Percentiles rank a stretch among this genome's conserved stretches.
phyloP scores from a whole-genome alignment of 2,797 vertebrate species.

The Podarcis lilfordi region DNA sequence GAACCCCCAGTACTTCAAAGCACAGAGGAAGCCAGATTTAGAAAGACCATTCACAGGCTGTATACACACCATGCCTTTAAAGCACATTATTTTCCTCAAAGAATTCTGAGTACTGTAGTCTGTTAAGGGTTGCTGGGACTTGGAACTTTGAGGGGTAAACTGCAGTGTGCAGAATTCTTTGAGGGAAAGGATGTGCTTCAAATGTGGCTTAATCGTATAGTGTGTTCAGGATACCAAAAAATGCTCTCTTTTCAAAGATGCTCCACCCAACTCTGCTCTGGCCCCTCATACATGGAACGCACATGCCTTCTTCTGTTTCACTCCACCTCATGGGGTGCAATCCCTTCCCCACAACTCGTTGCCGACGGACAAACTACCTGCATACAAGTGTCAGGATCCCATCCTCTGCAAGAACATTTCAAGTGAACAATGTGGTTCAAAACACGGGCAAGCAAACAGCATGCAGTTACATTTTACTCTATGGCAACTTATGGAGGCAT shows the following conservation, averaged over 20 bases:
- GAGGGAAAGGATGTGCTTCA: too few species aligned
- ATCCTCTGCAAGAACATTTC: background rate
- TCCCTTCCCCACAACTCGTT: accelerated
- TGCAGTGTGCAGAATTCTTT: too few species aligned
- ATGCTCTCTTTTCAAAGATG: background rate
- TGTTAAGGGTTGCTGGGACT: too few species aligned
- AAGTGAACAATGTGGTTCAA: background rate
- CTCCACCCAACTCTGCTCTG: background rate
- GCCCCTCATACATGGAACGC: background rate
- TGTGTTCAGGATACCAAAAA: background rate
- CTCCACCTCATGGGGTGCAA: background rate
- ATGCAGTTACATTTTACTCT: background rate
- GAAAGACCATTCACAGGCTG: background rate
- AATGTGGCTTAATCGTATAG: too few species aligned
- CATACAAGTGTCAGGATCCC: background rate
- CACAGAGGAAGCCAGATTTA: background rate
- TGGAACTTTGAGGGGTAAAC: too few species aligned
- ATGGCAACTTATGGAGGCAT: background rate
- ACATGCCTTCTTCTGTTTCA: too few species aligned
- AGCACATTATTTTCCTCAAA: too few species aligned
- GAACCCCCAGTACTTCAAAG: background rate
- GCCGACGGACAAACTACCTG: background rate
- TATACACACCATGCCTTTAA: too few species aligned
- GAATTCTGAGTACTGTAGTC: too few species aligned
- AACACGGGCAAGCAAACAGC: background rate